Evolutionary conservation across 2,888 invertebrate species (phyloP).

Genomic region (Apamea monoglypha): DNA sequence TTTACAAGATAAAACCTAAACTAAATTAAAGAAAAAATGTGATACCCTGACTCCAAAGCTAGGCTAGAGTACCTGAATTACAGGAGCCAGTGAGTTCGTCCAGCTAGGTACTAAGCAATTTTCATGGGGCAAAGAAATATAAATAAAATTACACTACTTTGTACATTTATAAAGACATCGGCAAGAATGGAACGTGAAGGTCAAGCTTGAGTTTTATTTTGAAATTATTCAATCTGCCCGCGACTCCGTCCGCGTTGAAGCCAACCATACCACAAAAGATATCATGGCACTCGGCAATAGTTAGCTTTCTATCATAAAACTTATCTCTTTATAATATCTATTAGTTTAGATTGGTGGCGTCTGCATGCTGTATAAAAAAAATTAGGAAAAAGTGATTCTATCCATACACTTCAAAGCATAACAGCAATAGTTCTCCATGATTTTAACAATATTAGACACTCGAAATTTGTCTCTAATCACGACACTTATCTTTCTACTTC

Average conservation of each 20-base stretch:
- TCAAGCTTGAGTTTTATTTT: background rate
- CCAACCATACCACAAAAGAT: too few relatives aligned
- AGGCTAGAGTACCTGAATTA: background rate
- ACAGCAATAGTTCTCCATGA: background rate
- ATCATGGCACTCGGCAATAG: too few relatives aligned
- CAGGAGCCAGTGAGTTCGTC: background rate
- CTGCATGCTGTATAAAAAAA: background rate
- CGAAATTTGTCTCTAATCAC: background rate
- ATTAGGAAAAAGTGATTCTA: background rate
- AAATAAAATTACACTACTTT: too few relatives aligned
- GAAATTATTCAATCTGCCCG: background rate
- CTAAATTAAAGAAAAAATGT: background rate
- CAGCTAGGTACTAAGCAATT: background rate
- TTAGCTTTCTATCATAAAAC: too few relatives aligned
- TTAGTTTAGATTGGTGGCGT: background rate
- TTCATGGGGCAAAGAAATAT: background rate
- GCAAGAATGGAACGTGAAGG: background rate
- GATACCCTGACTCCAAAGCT: background rate
- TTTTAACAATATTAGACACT: background rate
- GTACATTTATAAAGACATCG: background rate
- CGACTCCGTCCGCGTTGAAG: too few relatives aligned
- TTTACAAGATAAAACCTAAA: background rate
- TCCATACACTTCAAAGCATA: too few relatives aligned
- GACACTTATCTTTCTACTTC: background rate
- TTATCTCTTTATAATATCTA: too few relatives aligned